Evolutionary conservation across 2,888 invertebrate species (phyloP), one percentile per base, ranked within the genome.

Genomic region (Silvanus unidentatus): DNA sequence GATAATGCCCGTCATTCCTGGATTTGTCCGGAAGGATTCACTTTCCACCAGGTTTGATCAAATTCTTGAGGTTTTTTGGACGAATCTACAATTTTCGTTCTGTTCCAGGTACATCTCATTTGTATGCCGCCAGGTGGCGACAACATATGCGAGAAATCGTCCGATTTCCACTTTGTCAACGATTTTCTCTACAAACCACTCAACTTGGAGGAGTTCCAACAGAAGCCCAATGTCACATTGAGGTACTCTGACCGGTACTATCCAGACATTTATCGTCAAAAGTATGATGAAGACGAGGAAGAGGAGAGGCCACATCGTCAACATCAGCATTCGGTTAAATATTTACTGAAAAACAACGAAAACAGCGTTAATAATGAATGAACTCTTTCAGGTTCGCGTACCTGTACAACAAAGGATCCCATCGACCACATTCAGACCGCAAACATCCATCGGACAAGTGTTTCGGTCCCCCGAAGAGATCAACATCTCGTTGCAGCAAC

Each of bases 81-180:
- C n/a, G n/a, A n/a, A n/a, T n/a, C n/a, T n/a, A n/a, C n/a, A n/a
- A n/a, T n/a, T n/a, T 10, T 11, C 9, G 11, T 45, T 44, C 49
- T 37, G 45, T 57, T 73, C 42, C 77, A 92, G 84, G 90, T 93
- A 10, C 93, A 94, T 66, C 73, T 94, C 50, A 93, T 93, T 68
- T 94, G 93, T 73, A 92, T 93, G 88, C 92, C 92, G 2, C 90
- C 91, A 2, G 86, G 85, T 16, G 84, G 84, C 46, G 93, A 93
- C 63, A 92, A 88, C 72, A 90, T 86, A 62, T 94, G 93, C 74
- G 84, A 87, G 60, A 88, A 88, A 69, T 92, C 92, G 0, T 84
- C 89, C 5, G 87, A 90, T 65, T 93, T 85, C 69, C 91, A 92
- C 69, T 90, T 93, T 66, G 91, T 94, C 55, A 94, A 94, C 70